Percentiles rank a stretch among this genome's conserved stretches.
These are phyloP conservation scores for Theocolax elegans DNA, from an alignment of 1,140 invertebrate species.

Conservation along the genomic window DNA sequence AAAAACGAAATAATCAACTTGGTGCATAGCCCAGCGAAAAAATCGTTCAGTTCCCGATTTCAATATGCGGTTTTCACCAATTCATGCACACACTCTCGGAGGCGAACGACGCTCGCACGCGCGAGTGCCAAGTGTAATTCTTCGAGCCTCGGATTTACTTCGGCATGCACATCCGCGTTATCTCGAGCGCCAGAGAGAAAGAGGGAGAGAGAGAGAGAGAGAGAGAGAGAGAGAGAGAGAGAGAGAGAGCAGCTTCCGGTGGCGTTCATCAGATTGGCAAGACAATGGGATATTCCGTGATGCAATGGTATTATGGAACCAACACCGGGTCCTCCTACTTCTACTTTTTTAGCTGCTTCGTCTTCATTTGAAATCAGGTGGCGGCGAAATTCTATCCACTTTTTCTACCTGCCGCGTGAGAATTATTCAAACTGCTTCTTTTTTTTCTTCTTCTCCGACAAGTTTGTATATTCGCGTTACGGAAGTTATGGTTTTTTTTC, in stretches of 20 bases:
- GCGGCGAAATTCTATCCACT: constrained; percentile 29
- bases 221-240: not conserved
- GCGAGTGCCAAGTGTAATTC: not conserved
- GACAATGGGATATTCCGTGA: constrained; percentile 58
- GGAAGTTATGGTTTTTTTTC: too few species aligned
- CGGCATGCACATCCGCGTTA: constrained; percentile 49
- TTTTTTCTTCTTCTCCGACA: not conserved
- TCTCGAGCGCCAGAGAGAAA: constrained; percentile 26
- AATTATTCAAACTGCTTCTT: not conserved
- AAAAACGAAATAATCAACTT: too few species aligned
- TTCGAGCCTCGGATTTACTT: not conserved
- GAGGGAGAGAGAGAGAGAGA: not conserved
- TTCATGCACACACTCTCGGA: too few species aligned
- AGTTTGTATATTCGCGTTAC: too few species aligned
- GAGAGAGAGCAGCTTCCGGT: constrained; percentile 49
- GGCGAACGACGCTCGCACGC: too few species aligned
- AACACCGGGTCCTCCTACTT: constrained; percentile 29
- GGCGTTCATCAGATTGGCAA: constrained; percentile 58
- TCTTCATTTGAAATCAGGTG: constrained; percentile 49
- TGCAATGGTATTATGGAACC: constrained; percentile 57
- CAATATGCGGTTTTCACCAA: too few species aligned
- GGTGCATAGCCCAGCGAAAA: too few species aligned
- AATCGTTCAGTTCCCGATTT: too few species aligned
- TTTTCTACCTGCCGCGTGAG: not conserved
- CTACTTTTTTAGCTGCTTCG: not conserved